Evolutionary conservation across 2,113 vertebrate species (phyloP).

Genomic region (Microcebus lehilahytsara): DNA sequence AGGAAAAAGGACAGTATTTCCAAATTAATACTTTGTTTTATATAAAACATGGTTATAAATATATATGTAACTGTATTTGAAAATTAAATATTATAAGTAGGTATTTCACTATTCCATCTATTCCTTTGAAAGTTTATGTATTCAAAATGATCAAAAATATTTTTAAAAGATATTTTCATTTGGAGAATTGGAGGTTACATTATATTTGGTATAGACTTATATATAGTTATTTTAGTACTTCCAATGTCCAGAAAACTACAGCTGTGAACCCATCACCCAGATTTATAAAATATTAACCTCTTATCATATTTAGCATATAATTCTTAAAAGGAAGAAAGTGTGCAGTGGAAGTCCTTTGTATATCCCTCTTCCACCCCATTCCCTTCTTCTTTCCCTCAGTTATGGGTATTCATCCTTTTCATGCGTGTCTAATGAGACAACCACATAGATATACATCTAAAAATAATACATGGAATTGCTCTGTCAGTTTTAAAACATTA

Average conservation of each 20-base stretch:
- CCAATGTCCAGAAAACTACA: not conserved
- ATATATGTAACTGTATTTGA: not conserved
- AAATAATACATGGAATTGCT: not conserved
- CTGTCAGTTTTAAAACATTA: constrained; percentile 23
- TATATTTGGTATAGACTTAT: not conserved
- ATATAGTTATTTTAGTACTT: not conserved
- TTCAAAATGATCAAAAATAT: not conserved
- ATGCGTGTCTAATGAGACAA: not conserved
- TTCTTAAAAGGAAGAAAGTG: not conserved
- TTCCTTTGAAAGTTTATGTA: constrained; percentile 23
- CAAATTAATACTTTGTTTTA: not conserved
- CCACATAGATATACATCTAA: not conserved
- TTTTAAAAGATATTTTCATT: not conserved
- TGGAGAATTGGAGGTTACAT: not conserved
- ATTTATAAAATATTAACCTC: constrained; percentile 33
- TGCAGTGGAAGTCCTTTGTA: not conserved
- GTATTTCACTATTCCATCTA: not conserved
- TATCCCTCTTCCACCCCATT: not conserved
- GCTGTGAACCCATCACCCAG: not conserved
- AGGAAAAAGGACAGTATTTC: not conserved
- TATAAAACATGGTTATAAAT: not conserved
- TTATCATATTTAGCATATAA: not conserved
- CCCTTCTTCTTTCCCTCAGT: not conserved
- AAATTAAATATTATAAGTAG: not conserved
- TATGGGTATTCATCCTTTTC: not conserved